Base-by-base conservation (phyloP, 1,140 invertebrate species). In the Euwallacea fornicatus region DNA sequence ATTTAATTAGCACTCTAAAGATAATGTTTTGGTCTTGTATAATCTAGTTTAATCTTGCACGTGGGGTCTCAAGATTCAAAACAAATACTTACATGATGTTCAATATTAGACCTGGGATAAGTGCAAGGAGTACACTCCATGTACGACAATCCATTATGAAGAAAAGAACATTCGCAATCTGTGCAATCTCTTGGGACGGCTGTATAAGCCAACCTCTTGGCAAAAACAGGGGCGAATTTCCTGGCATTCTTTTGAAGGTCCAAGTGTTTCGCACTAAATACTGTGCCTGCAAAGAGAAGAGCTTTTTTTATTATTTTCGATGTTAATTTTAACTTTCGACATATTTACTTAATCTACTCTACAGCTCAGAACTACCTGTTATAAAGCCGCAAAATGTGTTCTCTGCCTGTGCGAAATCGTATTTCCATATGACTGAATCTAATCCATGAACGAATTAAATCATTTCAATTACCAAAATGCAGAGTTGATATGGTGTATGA, bases 131-230 rank as follows among this genome's bases (percentile, higher is more conserved):
- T 83, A 72, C 88, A 89, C 69, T 88, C 86, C 82, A 90, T 85
- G 77, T 84, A 86, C 1, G 88, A 86, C 9, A 88, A 81, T 0
- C 89, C 89, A 15, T 87, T 84, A 59, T 89, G 86, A 72, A 87
- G 83, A 2, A 87, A 85, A 4, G 87, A 86, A 78, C 92, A 95
- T 75, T 91, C 89, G 78, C 92, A 95, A 7, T 85, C 84, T 76
- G 93, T 90, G 74, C 90, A 92, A 7, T 80, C 70, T 43, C 82
- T 83, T 0, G 89, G 87, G n/a, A 79, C 69, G 2, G 90, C 89
- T 8, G 86, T 87, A 13, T 85, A 73, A 0, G 88, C 89, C 0
- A 93, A 81, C 44, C 90, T 83, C 65, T 89, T 88, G 0, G 88
- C 85, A 69, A 94, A 91, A 0, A 92, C 90, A 33, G 83, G 87